phyloP scores from a whole-genome alignment of 2,888 invertebrate genomes.

The Oscheius sp. region DNA sequence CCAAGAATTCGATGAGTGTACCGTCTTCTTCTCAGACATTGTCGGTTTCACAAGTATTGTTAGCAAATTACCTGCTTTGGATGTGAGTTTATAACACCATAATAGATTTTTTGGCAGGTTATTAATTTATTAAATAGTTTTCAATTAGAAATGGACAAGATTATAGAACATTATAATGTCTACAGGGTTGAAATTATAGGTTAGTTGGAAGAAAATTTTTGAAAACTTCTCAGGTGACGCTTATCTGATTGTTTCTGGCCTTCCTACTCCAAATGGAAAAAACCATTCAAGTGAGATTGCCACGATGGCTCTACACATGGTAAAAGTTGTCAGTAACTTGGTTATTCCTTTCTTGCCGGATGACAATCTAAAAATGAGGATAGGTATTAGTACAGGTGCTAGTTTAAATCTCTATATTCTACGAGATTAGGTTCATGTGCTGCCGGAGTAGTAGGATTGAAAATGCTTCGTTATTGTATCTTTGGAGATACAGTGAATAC shows the following conservation, averaged over 20 bases:
- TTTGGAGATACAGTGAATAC: constrained; percentile 16
- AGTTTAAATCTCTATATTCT: not conserved
- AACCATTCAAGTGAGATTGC: constrained; percentile 2
- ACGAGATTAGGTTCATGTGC: constrained; percentile 1
- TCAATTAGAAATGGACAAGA: not conserved
- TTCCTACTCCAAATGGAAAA: not conserved
- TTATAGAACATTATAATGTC: constrained; percentile 8
- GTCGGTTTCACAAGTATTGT: constrained; percentile 2
- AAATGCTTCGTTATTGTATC: constrained; percentile 14
- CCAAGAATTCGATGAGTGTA: not conserved
- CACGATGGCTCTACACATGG: constrained; percentile 6
- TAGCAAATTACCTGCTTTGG: not conserved
- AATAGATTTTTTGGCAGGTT: not conserved
- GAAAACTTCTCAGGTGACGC: constrained; percentile 1
- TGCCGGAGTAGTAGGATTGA: constrained; percentile 8
- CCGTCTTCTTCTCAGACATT: constrained; percentile 10
- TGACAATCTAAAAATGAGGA: constrained; percentile 3
- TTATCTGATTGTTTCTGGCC: constrained; percentile 9
- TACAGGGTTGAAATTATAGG: constrained; percentile 14
- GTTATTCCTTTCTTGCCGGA: not conserved
- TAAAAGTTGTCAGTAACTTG: not conserved
- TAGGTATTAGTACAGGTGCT: constrained; percentile 1
- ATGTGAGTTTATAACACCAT: not conserved
- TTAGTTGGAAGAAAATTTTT: not conserved
- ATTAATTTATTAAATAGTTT: not conserved